These are phyloP conservation scores for Lamellibrachia luymesi DNA, from an alignment of 1,140 invertebrate species.

Conservation along the genomic window DNA sequence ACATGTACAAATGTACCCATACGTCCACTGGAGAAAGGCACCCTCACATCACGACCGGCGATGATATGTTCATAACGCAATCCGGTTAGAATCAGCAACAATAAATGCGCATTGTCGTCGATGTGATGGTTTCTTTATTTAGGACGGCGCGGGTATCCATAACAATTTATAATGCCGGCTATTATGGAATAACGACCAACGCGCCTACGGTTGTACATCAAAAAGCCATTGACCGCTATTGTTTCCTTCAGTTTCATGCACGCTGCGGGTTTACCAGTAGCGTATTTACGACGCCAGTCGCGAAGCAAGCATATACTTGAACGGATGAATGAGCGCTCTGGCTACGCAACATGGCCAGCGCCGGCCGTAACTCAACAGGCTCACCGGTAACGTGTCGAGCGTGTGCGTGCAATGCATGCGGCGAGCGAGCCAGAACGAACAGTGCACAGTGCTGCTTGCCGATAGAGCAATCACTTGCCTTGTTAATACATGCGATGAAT, in stretches of 20 bases:
- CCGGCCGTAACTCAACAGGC: neutral
- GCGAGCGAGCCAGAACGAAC: neutral
- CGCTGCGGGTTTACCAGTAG: neutral
- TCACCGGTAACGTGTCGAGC: neutral
- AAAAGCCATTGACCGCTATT: neutral
- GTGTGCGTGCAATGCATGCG: neutral
- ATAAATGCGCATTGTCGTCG: neutral
- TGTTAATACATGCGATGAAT: neutral
- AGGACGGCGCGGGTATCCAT: neutral
- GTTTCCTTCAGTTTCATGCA: neutral
- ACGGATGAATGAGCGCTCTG: neutral
- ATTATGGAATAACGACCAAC: neutral
- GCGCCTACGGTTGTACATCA: neutral
- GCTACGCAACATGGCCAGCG: neutral
- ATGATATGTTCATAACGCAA: neutral
- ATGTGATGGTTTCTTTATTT: neutral
- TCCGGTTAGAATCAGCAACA: neutral
- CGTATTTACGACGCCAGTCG: neutral
- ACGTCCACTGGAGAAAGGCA: neutral
- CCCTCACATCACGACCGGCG: neutral
- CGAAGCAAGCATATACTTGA: neutral
- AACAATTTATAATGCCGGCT: slow-evolving; percentile 1
- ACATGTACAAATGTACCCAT: neutral
- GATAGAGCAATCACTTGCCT: neutral
- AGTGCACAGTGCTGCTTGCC: neutral